Evolutionary conservation across 1,140 invertebrate species (phyloP).

Genomic region (Prorops nasuta): DNA sequence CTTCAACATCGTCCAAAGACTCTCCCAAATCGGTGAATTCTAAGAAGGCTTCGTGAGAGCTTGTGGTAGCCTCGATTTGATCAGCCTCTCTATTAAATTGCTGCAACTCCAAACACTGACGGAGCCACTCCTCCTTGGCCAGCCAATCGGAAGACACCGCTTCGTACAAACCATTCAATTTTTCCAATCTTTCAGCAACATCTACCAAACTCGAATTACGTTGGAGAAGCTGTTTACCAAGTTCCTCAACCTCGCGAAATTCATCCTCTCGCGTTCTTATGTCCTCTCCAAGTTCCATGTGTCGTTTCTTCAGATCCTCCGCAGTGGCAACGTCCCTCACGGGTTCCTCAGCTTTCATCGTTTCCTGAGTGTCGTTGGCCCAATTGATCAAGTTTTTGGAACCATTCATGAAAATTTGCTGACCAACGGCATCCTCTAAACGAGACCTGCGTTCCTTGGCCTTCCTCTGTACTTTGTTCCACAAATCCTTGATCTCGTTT

Average conservation of each 20-base stretch:
- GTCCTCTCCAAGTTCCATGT: constrained; percentile 88
- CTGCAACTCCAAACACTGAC: constrained; percentile 83
- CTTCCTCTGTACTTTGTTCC: constrained; percentile 84
- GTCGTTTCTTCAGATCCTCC: constrained; percentile 85
- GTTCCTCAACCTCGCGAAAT: constrained; percentile 73
- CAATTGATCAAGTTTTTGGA: constrained; percentile 78
- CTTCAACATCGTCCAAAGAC: constrained; percentile 92
- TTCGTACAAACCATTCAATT: constrained; percentile 73
- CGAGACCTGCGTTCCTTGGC: constrained; percentile 76
- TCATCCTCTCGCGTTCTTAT: constrained; percentile 89
- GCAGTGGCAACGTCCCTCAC: constrained; percentile 88
- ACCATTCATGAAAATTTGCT: constrained; percentile 90
- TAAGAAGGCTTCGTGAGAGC: constrained; percentile 90
- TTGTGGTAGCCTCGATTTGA: constrained; percentile 93
- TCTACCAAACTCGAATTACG: constrained; percentile 70
- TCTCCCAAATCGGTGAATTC: constrained; percentile 87
- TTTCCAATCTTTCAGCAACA: constrained; percentile 71
- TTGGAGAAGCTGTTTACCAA: constrained; percentile 73
- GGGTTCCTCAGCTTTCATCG: constrained; percentile 77
- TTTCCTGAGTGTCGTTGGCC: constrained; percentile 76
- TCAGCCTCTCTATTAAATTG: constrained; percentile 95
- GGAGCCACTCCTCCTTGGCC: constrained; percentile 78
- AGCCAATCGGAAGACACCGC: constrained; percentile 72
- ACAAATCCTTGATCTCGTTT: constrained; percentile 82
- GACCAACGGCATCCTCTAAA: constrained; percentile 89